Evolutionary conservation across 2,797 vertebrate species (phyloP).

Genomic region (Platyrinchus mystaceus): DNA sequence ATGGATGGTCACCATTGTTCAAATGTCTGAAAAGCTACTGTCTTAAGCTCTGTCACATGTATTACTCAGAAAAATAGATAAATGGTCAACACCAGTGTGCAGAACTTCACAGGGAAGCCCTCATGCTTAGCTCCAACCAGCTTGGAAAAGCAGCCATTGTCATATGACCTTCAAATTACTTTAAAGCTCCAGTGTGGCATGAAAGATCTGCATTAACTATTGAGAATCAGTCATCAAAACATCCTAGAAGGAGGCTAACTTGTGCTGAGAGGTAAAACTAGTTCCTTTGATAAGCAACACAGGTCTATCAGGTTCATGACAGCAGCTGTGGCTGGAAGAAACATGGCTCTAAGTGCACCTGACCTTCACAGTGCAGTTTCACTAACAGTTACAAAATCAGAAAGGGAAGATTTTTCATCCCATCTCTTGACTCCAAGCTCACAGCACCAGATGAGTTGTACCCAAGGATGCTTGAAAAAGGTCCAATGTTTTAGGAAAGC

Average conservation of each 20-base stretch:
- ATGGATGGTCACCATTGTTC: conserved; percentile 52
- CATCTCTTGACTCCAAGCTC: not conserved
- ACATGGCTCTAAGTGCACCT: rapidly evolving
- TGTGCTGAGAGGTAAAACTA: not conserved
- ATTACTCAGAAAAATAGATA: conserved; percentile 39
- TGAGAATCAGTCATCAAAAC: not conserved
- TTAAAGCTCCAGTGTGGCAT: not conserved
- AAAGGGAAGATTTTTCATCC: not conserved
- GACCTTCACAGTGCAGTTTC: not conserved
- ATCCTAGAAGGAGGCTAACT: not conserved
- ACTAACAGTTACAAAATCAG: not conserved
- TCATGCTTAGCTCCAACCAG: not conserved
- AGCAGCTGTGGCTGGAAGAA: not conserved
- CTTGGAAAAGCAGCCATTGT: not conserved
- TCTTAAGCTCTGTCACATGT: conserved; percentile 4
- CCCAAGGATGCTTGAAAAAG: not conserved
- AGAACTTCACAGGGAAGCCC: not conserved
- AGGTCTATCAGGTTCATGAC: not conserved
- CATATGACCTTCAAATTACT: not conserved
- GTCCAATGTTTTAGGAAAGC: not conserved
- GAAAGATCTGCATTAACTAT: not conserved
- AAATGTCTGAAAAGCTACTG: conserved; percentile 26
- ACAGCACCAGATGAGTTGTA: not conserved
- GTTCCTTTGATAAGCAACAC: not conserved
- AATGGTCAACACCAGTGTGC: not conserved